A percentile compares a stretch with the other conserved stretches of the same genome.
These are phyloP conservation scores for Hypothenemus hampei DNA, from an alignment of 1,140 invertebrate species.

Conservation along the genomic window DNA sequence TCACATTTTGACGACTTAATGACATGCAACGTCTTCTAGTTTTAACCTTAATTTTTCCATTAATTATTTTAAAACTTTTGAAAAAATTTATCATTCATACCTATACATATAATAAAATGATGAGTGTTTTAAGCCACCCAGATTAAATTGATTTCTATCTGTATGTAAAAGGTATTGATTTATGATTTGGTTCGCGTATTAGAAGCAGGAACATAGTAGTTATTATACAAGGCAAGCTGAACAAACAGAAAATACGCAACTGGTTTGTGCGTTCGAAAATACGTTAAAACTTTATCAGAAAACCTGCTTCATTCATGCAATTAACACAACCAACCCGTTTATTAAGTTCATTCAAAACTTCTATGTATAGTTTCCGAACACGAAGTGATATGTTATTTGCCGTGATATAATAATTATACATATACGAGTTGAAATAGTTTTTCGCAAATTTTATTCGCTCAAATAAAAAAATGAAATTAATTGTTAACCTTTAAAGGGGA, in stretches of 20 bases:
- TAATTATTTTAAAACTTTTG: neutral
- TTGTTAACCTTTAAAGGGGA: slow-evolving; percentile 8
- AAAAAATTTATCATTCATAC: neutral
- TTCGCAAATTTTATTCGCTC: neutral
- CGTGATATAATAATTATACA: slow-evolving; percentile 22
- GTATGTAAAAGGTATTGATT: too few species aligned
- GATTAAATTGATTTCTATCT: too few species aligned
- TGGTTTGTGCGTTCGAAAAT: slow-evolving; percentile 12
- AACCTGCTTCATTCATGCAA: slow-evolving; percentile 23
- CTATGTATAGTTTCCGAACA: slow-evolving; percentile 12
- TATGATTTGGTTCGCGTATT: too few species aligned
- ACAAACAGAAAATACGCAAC: slow-evolving; percentile 10
- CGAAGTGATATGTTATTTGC: slow-evolving; percentile 7
- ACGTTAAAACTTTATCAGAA: slow-evolving; percentile 18
- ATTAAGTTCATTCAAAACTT: slow-evolving; percentile 24
- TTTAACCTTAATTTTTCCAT: too few species aligned
- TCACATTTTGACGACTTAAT: slow-evolving; percentile 28
- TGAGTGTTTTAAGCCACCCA: too few species aligned
- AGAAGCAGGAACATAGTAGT: too few species aligned
- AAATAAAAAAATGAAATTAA: slow-evolving; percentile 5
- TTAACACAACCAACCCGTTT: slow-evolving; percentile 18
- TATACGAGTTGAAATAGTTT: neutral
- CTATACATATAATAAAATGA: too few species aligned
- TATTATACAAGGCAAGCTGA: too few species aligned
- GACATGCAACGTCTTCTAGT: too few species aligned